Evolutionary conservation across 2,113 vertebrate species (phyloP).

Genomic region (Sorex araneus): DNA sequence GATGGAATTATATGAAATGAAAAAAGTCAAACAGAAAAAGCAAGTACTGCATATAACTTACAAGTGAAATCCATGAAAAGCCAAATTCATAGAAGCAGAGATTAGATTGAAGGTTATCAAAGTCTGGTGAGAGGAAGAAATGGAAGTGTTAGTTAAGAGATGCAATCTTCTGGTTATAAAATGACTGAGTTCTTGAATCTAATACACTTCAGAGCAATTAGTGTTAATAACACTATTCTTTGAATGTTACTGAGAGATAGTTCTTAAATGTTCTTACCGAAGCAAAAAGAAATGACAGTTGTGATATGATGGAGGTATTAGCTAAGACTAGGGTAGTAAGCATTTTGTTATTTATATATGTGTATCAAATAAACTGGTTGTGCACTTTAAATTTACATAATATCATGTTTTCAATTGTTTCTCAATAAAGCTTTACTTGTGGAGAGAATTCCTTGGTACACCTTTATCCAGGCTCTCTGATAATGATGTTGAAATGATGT

Average conservation of each 20-base stretch:
- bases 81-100: not conserved
- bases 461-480: no score
- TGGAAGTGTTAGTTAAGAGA: not conserved
- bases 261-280: not conserved
- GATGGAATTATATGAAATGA: not conserved
- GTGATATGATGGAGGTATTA: not conserved
- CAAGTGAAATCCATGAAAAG: not conserved
- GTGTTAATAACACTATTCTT: not conserved
- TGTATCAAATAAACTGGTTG: not conserved
- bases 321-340: no score
- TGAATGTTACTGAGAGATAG: not conserved
- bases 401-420: not conserved
- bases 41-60: not conserved
- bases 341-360: not conserved
- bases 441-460: not conserved
- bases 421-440: accelerated
- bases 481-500: no score
- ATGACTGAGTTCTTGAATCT: not conserved
- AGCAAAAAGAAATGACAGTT: not conserved
- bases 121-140: no score
- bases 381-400: not conserved
- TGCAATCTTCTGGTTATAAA: not conserved
- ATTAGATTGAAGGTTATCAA: not conserved
- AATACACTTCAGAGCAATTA: not conserved
- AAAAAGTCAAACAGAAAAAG: not conserved